Conservation (phyloP, 2,113 vertebrate genomes). For the Dicentrarchus labrax region DNA sequence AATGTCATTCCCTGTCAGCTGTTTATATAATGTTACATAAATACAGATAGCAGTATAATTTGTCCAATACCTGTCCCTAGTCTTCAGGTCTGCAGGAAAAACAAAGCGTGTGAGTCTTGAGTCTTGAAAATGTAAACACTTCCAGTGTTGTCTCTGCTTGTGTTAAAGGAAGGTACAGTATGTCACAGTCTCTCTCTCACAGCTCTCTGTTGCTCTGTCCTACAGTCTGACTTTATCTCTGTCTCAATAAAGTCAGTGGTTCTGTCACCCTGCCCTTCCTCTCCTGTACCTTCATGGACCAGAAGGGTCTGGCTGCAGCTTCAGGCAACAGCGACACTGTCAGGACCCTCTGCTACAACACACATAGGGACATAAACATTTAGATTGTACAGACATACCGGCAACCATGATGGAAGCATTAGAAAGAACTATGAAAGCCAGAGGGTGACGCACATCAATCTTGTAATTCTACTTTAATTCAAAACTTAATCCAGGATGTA, state of each 20-base stretch:
- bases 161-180: constrained; percentile 7
- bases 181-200: background rate
- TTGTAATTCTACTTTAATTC: too few relatives aligned
- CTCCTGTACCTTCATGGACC: constrained; percentile 20
- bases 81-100: background rate
- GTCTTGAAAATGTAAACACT: background rate
- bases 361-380: background rate
- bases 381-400: background rate
- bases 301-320: constrained; percentile 57
- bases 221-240: constrained; percentile 1
- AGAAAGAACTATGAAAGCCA: background rate
- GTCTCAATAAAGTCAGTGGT: constrained; percentile 28
- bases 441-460: background rate
- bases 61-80: too few relatives aligned
- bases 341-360: background rate
- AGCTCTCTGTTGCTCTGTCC: background rate
- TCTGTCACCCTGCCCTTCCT: constrained; percentile 23
- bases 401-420: background rate
- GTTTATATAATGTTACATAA: too few relatives aligned
- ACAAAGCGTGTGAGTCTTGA: background rate
- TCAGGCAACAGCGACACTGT: background rate
- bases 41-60: too few relatives aligned
- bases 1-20: too few relatives aligned
- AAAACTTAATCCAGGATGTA: too few relatives aligned
- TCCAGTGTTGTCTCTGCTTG: background rate